phyloP scores from a whole-genome alignment of 2,888 invertebrate genomes.

The Antheraea yamamai region DNA sequence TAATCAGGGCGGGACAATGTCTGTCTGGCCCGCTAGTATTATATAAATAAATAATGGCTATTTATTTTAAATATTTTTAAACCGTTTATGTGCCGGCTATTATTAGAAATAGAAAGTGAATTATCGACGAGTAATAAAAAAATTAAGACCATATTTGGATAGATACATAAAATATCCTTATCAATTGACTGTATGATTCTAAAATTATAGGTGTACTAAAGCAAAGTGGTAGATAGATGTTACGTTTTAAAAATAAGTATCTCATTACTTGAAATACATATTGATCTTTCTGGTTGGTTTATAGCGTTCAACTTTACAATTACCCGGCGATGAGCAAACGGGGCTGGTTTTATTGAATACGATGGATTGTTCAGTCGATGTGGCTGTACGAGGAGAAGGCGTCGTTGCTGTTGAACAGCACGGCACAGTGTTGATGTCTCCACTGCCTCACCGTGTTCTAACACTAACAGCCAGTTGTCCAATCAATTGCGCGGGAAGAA shows the following conservation, averaged over 20 bases:
- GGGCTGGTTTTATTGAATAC: conserved; percentile 85
- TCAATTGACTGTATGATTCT: too few relatives aligned
- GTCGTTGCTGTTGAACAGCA: conserved; percentile 57
- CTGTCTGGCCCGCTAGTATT: too few relatives aligned
- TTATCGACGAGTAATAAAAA: too few relatives aligned
- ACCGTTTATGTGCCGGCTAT: too few relatives aligned
- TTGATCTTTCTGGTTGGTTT: neutral
- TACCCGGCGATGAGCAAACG: conserved; percentile 64
- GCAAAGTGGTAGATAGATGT: too few relatives aligned
- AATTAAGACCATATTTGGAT: too few relatives aligned
- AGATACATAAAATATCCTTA: too few relatives aligned
- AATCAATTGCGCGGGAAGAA: conserved; percentile 59
- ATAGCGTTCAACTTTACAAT: conserved; percentile 71
- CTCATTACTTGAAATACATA: neutral
- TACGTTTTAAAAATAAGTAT: too few relatives aligned
- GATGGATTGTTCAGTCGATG: conserved; percentile 80
- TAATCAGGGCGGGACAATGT: too few relatives aligned
- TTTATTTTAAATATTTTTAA: too few relatives aligned
- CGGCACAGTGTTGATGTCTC: conserved; percentile 68
- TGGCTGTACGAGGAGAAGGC: conserved; percentile 57
- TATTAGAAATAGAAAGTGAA: too few relatives aligned
- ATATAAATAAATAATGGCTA: neutral
- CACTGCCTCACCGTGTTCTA: conserved; percentile 54
- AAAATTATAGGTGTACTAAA: too few relatives aligned
- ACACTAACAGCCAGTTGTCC: conserved; percentile 49